These are phyloP conservation scores for Archivesica marissinica DNA, from an alignment of 1,140 invertebrate species.

Conservation along the genomic window DNA sequence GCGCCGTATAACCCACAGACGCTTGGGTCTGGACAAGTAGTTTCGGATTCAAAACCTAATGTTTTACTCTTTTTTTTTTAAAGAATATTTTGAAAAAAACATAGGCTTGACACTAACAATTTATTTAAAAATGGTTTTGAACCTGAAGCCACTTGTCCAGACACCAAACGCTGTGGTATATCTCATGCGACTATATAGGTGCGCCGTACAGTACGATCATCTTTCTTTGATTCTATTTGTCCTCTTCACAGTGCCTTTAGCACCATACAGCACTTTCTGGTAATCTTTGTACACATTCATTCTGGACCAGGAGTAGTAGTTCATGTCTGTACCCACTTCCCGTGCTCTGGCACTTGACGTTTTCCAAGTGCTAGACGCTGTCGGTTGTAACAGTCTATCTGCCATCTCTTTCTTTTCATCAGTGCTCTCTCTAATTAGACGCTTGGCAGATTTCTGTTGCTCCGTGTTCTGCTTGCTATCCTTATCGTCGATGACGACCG, in stretches of 20 bases:
- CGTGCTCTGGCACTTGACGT: slow-evolving; percentile 17
- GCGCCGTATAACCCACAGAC: too few relatives aligned
- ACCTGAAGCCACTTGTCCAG: too few relatives aligned
- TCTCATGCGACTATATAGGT: too few relatives aligned
- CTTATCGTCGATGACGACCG: not conserved
- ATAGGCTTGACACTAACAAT: too few relatives aligned
- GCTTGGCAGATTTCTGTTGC: not conserved
- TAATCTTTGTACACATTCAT: slow-evolving; percentile 63
- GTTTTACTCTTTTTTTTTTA: too few relatives aligned
- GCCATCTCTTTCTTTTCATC: not conserved
- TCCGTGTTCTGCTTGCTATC: not conserved
- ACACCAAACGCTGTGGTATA: too few relatives aligned
- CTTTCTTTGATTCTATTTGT: slow-evolving; percentile 7
- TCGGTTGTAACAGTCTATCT: slow-evolving; percentile 31
- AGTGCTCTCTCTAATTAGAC: not conserved
- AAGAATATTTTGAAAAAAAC: too few relatives aligned
- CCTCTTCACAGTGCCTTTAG: slow-evolving; percentile 25
- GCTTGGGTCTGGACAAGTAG: too few relatives aligned
- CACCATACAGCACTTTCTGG: slow-evolving; percentile 29
- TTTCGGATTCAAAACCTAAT: too few relatives aligned
- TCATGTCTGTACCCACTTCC: slow-evolving; percentile 52
- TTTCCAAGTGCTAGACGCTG: slow-evolving; percentile 37
- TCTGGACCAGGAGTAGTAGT: slow-evolving; percentile 56
- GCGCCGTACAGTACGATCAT: too few relatives aligned
- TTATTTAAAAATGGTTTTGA: too few relatives aligned